Evolutionary conservation across 2,797 vertebrate genomes (phyloP).

Genomic region (Gallinago stenura): DNA sequence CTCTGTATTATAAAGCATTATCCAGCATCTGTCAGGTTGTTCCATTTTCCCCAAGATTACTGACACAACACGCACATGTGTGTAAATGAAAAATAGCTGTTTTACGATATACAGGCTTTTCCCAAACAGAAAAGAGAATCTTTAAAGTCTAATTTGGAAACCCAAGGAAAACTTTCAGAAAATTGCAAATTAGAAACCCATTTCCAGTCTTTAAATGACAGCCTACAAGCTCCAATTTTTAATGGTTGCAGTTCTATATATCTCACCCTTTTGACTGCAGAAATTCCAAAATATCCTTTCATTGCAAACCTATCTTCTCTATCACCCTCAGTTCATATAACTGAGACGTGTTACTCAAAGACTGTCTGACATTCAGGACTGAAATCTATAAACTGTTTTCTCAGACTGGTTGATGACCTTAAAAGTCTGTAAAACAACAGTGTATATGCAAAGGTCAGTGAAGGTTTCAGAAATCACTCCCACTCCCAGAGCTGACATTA

Average conservation of each 20-base stretch:
- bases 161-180: neutral
- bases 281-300: neutral
- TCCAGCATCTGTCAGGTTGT: constrained; percentile 47
- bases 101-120: neutral
- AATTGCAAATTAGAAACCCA: neutral
- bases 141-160: neutral
- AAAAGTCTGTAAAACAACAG: constrained; percentile 56
- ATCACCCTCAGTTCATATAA: neutral
- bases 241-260: neutral
- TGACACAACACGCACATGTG: neutral
- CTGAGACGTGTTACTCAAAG: neutral
- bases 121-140: neutral
- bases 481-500: constrained; percentile 43
- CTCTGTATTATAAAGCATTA: constrained; percentile 4
- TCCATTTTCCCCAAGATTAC: constrained; percentile 45
- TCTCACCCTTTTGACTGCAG: neutral
- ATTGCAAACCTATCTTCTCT: neutral
- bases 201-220: neutral
- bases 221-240: neutral
- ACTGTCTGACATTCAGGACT: constrained; percentile 29
- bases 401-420: constrained; percentile 67
- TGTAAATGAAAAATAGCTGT: neutral
- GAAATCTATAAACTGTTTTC: constrained; percentile 53
- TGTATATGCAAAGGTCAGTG: constrained; percentile 67
- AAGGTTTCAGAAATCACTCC: constrained; percentile 47